Percentiles rank a stretch among this genome's conserved stretches.
Conservation (phyloP, 2,888 invertebrate species). For the Endomychus coccineus region DNA sequence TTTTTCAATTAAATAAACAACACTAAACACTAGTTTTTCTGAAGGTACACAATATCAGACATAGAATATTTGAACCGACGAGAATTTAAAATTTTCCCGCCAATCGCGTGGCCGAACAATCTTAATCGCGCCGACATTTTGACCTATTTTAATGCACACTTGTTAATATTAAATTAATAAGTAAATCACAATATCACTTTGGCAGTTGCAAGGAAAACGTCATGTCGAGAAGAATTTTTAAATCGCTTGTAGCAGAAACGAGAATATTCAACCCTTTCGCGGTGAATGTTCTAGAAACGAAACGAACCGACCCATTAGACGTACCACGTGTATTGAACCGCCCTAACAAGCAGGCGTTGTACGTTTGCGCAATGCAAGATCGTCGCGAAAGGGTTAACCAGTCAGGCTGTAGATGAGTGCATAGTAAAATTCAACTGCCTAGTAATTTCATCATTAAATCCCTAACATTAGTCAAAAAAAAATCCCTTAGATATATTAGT, state of each 20-base stretch:
- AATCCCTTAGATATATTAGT: background rate
- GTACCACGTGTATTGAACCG: no score
- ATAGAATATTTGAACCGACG: conserved; percentile 31
- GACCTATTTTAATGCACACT: conserved; percentile 34
- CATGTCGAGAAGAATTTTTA: background rate
- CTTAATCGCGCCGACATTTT: conserved; percentile 1
- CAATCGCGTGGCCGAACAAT: background rate
- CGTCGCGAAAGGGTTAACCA: no score
- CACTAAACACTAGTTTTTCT: conserved; percentile 38
- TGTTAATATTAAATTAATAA: conserved; percentile 25
- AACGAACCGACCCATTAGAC: no score
- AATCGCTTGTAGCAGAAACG: no score
- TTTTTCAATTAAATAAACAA: conserved; percentile 38
- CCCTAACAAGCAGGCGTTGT: no score
- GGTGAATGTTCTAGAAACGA: no score
- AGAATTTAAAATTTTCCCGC: conserved; percentile 12
- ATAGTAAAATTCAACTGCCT: conserved; percentile 17
- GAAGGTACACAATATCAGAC: conserved; percentile 45
- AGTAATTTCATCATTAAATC: conserved; percentile 14
- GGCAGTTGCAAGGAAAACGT: conserved; percentile 19
- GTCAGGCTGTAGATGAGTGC: background rate
- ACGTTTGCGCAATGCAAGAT: no score
- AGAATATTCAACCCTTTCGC: no score
- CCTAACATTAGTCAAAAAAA: background rate
- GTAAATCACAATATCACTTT: conserved; percentile 36